Percentiles rank a stretch among this genome's conserved stretches.
These are phyloP conservation scores for Cryptotermes secundus DNA, from an alignment of 1,140 invertebrate genomes.

Conservation along the genomic window DNA sequence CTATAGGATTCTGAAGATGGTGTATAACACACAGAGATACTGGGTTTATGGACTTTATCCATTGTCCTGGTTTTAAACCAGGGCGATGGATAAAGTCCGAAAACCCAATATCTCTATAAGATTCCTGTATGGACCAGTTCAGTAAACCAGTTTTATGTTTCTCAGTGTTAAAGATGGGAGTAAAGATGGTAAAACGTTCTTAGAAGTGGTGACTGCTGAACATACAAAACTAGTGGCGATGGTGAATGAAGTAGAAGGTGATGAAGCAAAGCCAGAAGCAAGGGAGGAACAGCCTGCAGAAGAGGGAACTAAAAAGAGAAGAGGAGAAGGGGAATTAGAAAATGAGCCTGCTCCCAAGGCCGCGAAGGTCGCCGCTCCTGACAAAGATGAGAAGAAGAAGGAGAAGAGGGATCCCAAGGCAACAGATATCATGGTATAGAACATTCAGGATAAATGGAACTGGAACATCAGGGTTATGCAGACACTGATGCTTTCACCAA, in stretches of 20 bases:
- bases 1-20: no score
- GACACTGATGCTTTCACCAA: no score
- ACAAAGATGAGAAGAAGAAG: constrained; percentile 40
- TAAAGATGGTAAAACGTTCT: constrained; percentile 56
- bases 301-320: constrained; percentile 30
- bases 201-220: constrained; percentile 69
- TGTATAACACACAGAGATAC: no score
- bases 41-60: no score
- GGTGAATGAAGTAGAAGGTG: constrained; percentile 54
- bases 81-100: no score
- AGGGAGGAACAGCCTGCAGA: constrained; percentile 45
- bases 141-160: constrained; percentile 35
- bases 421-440: constrained; percentile 64
- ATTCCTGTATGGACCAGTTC: no score
- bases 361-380: constrained; percentile 35
- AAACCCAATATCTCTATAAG: no score
- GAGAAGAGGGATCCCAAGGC: constrained; percentile 54
- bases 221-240: constrained; percentile 69
- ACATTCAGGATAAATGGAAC: no score
- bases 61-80: no score
- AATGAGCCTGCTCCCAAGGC: constrained; percentile 47
- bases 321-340: constrained; percentile 39
- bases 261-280: constrained; percentile 49
- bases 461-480: no score
- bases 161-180: constrained; percentile 60